A percentile compares a stretch with the other conserved stretches of the same genome.
Evolutionary conservation across 2,113 vertebrate species (phyloP).

Genomic region (Syngnathus scovelli): DNA sequence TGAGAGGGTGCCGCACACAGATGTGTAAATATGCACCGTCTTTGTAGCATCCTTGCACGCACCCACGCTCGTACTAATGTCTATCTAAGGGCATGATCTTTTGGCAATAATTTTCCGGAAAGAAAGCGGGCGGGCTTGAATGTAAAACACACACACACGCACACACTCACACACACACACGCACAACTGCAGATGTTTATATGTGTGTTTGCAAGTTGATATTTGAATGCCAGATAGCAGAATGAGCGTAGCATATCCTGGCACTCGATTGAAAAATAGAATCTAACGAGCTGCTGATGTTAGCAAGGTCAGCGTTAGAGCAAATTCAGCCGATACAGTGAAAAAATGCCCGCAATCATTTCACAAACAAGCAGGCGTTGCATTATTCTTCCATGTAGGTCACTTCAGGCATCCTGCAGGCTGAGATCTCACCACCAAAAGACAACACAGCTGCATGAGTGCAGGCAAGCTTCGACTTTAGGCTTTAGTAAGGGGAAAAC

Average conservation of each 20-base stretch:
- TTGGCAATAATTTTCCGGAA: slow-evolving; percentile 37
- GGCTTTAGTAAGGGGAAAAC: slow-evolving; percentile 28
- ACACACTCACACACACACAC: background rate
- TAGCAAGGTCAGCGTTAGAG: slow-evolving; percentile 47
- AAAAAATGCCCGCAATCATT: slow-evolving; percentile 31
- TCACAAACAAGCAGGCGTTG: slow-evolving; percentile 38
- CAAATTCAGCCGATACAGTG: slow-evolving; percentile 49
- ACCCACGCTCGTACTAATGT: slow-evolving; percentile 35
- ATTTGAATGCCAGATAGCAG: slow-evolving; percentile 39
- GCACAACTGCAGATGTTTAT: background rate
- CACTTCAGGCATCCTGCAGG: slow-evolving; percentile 48
- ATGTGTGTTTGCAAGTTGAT: slow-evolving; percentile 19
- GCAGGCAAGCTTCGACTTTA: slow-evolving; percentile 7
- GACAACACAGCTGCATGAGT: slow-evolving; percentile 33
- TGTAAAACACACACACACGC: background rate
- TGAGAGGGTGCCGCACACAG: slow-evolving; percentile 67
- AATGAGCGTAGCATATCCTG: slow-evolving; percentile 44
- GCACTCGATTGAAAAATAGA: slow-evolving; percentile 39
- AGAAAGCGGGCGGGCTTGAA: slow-evolving; percentile 4
- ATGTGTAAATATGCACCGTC: slow-evolving; percentile 58
- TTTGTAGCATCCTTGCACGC: background rate
- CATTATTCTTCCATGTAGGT: slow-evolving; percentile 59
- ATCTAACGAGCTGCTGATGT: slow-evolving; percentile 65
- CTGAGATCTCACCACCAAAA: slow-evolving; percentile 34
- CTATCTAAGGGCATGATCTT: slow-evolving; percentile 61